Base-by-base conservation (phyloP, 2,888 invertebrate species). In the Archips crataeganus region DNA sequence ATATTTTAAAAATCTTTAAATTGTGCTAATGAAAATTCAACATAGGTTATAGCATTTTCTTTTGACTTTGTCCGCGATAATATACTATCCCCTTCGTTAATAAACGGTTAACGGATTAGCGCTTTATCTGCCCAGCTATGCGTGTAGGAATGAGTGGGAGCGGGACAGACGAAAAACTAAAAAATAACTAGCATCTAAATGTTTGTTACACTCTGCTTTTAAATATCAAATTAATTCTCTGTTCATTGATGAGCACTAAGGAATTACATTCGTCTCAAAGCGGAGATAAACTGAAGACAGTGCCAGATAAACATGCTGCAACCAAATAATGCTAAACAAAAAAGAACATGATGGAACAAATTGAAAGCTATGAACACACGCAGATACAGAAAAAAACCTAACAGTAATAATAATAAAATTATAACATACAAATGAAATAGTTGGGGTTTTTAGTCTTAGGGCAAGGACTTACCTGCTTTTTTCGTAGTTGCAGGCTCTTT, bases 341-440 rank as follows among this genome's bases (percentile, higher is more conserved):
- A 74, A 75, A 79, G 64, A 71, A 72, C 67, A 75, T 74, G 77
- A 75, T 74, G 64, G 79, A 78, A 82, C 78, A 77, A 72, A 72
- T 68, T 70, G 77, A 82, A 88, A 92, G 93, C 93, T 92, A 92
- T 93, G 92, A 93, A 93, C 93, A 92, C 90, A 91, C 90, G 83
- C 87, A 85, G 75, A 76, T 75, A 65, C 34, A 59, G 59, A 71
- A 62, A 71, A 77, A 65, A 39, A 32, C 59, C 11, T 64, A 65
- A 65, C 10, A 62, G 23, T 39, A 15, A 51, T 67, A 68, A 23
- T 23, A 23, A 23, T 23, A 70, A 42, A 76, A 73, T 63, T 47
- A 76, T 11, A 51, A 74, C 0, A 39, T 74, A 76, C 74, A 83
- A 80, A 78, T 78, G 80, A 81, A 70, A 68, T 75, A 62, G 74